Conservation (phyloP, 2,888 invertebrate species). For the Cyaniris semiargus region DNA sequence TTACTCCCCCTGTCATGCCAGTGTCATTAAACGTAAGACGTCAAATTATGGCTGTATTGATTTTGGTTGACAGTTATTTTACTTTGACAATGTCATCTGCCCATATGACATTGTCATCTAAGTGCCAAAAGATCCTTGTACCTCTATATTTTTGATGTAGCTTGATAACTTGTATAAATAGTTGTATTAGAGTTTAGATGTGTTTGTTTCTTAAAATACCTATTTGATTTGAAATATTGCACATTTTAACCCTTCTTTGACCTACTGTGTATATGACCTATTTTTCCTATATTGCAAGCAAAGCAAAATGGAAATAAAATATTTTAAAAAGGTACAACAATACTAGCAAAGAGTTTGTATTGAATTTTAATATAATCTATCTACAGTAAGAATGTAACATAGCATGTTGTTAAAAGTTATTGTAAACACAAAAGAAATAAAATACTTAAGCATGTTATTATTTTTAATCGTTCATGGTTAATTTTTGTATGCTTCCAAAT, state of each 20-base stretch:
- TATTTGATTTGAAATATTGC: neutral
- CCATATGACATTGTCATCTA: neutral
- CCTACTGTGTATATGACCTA: slow-evolving; percentile 30
- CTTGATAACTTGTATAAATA: neutral
- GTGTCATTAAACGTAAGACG: no score
- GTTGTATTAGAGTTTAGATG: neutral
- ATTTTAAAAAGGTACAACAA: slow-evolving; percentile 70
- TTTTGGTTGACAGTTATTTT: neutral
- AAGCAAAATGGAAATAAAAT: slow-evolving; percentile 72
- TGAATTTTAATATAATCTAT: neutral
- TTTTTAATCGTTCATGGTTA: no score
- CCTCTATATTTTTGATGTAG: neutral
- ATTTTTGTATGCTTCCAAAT: neutral
- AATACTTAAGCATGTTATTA: neutral
- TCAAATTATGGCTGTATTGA: neutral
- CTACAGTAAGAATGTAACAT: neutral
- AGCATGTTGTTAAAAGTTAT: neutral
- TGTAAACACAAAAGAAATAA: neutral
- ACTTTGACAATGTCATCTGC: neutral
- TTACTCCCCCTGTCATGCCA: no score
- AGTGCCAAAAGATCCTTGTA: neutral
- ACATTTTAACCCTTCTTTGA: neutral
- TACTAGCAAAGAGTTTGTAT: neutral
- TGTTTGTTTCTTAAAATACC: neutral
- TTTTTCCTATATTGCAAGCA: slow-evolving; percentile 62